Evolutionary conservation across 1,140 invertebrate species (phyloP).

Genomic region (Reticulitermes speratus): DNA sequence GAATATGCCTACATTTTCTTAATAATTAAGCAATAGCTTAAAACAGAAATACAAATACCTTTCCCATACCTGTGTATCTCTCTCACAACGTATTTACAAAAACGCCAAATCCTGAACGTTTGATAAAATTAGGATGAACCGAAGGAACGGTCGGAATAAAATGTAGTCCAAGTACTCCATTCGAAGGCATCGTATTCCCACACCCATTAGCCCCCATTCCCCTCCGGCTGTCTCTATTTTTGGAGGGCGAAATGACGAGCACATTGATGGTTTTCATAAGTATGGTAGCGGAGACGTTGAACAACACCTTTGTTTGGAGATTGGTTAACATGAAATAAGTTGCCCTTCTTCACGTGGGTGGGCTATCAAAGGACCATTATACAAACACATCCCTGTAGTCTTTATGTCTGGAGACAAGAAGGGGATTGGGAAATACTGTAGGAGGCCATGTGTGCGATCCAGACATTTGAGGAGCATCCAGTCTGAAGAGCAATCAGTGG

Average conservation of each 20-base stretch:
- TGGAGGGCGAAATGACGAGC: not conserved
- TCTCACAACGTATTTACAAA: too few species aligned
- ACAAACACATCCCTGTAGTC: constrained; percentile 3
- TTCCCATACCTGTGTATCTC: too few species aligned
- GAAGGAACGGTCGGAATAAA: not conserved
- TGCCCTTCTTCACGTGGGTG: constrained; percentile 16
- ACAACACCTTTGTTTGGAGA: not conserved
- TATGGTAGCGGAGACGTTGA: not conserved
- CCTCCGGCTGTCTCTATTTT: not conserved
- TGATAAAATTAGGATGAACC: too few species aligned
- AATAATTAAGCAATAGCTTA: too few species aligned
- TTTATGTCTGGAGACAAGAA: not conserved
- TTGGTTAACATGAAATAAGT: not conserved
- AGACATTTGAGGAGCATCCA: not conserved
- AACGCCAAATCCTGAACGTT: too few species aligned
- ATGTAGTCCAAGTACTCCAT: not conserved
- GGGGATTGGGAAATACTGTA: not conserved
- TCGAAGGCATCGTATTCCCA: not conserved
- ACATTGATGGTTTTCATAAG: not conserved
- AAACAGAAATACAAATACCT: too few species aligned
- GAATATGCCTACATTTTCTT: too few species aligned
- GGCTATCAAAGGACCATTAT: constrained; percentile 18
- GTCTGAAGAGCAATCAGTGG: not conserved
- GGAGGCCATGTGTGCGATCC: constrained; percentile 1
- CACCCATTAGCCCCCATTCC: not conserved